Evolutionary conservation across 1,140 invertebrate species (phyloP).

Genomic region (Mycetomoellerius zeteki): DNA sequence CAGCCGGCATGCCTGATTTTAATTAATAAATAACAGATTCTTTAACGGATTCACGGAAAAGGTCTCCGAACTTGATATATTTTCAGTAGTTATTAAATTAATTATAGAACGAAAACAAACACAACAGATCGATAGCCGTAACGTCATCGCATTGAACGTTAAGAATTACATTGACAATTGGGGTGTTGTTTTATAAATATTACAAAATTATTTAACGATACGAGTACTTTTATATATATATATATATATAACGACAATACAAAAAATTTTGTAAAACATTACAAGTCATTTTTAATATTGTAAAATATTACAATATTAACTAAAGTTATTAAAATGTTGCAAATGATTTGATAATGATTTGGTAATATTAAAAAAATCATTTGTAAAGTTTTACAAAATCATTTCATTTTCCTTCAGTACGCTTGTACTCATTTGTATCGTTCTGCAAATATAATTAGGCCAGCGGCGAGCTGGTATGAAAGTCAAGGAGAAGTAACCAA

Average conservation of each 20-base stretch:
- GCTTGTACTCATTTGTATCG: neutral
- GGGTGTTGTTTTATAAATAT: neutral
- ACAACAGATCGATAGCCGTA: neutral
- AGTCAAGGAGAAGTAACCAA: neutral
- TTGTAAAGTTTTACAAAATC: neutral
- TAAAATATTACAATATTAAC: too few species aligned
- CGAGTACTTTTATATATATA: too few species aligned
- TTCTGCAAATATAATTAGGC: conserved; percentile 29
- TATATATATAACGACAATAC: too few species aligned
- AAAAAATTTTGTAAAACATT: too few species aligned
- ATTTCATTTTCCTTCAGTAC: neutral
- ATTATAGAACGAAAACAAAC: neutral
- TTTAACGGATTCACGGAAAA: neutral
- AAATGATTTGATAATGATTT: too few species aligned
- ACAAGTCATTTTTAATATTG: too few species aligned
- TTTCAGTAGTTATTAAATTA: conserved; percentile 1
- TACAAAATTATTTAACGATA: neutral
- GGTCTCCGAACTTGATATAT: neutral
- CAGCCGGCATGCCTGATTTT: neutral
- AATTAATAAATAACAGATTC: conserved; percentile 1
- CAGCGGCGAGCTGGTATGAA: conserved; percentile 1
- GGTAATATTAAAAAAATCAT: neutral
- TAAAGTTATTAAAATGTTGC: too few species aligned
- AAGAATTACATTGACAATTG: neutral
- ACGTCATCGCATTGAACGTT: neutral